Conservation (phyloP, 2,888 invertebrate species). For the Eupithecia insigniata region DNA sequence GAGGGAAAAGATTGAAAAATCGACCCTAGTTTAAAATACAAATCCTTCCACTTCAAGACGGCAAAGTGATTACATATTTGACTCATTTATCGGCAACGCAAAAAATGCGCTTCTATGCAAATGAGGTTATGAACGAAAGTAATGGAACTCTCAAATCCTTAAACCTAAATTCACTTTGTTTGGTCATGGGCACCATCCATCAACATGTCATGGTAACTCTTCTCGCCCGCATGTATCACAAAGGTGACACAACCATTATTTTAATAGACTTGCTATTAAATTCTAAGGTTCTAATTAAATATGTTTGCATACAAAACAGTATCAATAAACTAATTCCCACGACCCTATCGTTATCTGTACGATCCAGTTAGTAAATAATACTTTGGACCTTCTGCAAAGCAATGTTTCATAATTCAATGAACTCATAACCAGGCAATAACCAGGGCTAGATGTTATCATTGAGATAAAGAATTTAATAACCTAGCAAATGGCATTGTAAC, state of each 20-base stretch:
- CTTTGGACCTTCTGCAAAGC: slow-evolving; percentile 26
- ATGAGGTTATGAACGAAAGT: background rate
- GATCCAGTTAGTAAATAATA: slow-evolving; percentile 25
- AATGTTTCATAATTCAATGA: slow-evolving; percentile 41
- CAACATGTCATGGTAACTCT: background rate
- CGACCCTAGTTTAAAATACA: too few relatives aligned
- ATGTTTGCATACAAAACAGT: slow-evolving; percentile 18
- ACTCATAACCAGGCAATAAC: slow-evolving; percentile 36
- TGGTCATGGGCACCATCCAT: background rate
- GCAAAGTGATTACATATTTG: too few relatives aligned
- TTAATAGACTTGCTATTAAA: slow-evolving; percentile 3
- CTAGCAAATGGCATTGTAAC: slow-evolving; percentile 23
- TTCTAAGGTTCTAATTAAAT: slow-evolving; percentile 9
- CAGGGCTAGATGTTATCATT: slow-evolving; percentile 25
- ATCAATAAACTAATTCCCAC: slow-evolving; percentile 38
- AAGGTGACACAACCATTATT: background rate
- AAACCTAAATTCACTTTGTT: background rate
- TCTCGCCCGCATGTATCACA: background rate
- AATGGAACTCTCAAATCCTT: background rate
- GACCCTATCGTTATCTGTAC: slow-evolving; percentile 22
- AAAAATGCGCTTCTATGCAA: background rate
- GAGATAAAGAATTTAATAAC: slow-evolving; percentile 39
- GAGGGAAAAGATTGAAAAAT: background rate
- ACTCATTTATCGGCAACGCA: background rate
- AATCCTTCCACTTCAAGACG: too few relatives aligned